Evolutionary conservation across 2,797 vertebrate species (phyloP), one percentile per base, ranked within the genome.

Genomic region (Paramormyrops hopkinsi): DNA sequence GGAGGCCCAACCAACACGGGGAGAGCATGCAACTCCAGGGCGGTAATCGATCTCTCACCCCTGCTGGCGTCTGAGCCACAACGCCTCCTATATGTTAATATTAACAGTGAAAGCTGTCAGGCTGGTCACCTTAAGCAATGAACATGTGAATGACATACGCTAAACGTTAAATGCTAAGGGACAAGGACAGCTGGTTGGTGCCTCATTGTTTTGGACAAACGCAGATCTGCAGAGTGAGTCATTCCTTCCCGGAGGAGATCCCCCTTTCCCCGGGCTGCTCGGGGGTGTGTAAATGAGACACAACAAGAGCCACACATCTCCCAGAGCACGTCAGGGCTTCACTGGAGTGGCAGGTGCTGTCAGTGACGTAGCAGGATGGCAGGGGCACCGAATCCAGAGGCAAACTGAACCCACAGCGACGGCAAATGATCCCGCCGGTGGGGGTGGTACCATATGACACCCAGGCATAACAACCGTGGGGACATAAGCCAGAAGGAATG

Each of bases 401-500:
- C 86, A 37, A 79, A 46, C 44, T 29, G 37, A 29, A 90, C 54
- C 59, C 79, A 29, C 17, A n/a, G 56, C 19, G 88, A 89, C 88
- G 54, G 4, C 76, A 89, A 90, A 88, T 44, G 88, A 87, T 88
- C 69, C 73, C 59, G 22, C 37, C 90, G 85, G 90, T 90, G 89
- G 89, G 19, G 53, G 73, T 76, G 56, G 62, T 88, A 88, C 90
- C 89, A 90, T 90, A 88, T 88, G 91, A 87, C 65, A 85, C 86
- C 88, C 87, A n/a, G 48, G 86, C 89, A 83, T 84, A 37, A 86
- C 56, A 86, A 88, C 90, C 88, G 0, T 25, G 25, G 9, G 92
- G 17, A 79, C 91, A 90, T 89, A 88, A 76, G 62, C 69, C 82
- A 48, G 41, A 76, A 91, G 91, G 92, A 91, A 8, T 14, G 14